phyloP scores from a whole-genome alignment of 2,113 vertebrate genomes.

The Proterorhinus semilunaris region DNA sequence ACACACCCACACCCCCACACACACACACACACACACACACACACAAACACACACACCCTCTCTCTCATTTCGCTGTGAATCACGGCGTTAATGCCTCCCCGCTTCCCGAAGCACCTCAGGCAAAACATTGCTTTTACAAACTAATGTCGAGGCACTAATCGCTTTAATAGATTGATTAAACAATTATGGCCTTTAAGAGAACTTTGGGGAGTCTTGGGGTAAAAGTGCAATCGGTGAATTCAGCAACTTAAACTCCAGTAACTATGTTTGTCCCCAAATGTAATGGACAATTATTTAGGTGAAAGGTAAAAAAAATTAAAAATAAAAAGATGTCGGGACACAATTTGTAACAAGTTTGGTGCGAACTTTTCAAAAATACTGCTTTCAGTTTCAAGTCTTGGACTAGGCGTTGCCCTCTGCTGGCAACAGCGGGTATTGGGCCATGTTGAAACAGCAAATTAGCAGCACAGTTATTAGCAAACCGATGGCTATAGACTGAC shows the following conservation, averaged over 20 bases:
- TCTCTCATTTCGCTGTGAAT: not conserved
- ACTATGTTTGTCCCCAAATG: not conserved
- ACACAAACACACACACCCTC: not conserved
- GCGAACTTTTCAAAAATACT: too few species aligned
- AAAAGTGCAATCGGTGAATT: not conserved
- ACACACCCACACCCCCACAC: too few species aligned
- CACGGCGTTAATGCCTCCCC: not conserved
- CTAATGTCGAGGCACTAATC: slow-evolving; percentile 1
- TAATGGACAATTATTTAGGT: not conserved
- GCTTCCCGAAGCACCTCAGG: not conserved
- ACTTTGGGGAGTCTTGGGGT: not conserved
- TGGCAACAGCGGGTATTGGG: too few species aligned
- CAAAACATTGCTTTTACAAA: slow-evolving; percentile 9
- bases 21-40: too few species aligned
- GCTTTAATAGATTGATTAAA: slow-evolving; percentile 14
- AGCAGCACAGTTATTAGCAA: too few species aligned
- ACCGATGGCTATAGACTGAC: too few species aligned
- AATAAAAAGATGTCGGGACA: too few species aligned
- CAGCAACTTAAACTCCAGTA: not conserved
- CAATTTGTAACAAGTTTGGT: too few species aligned
- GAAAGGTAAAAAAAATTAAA: too few species aligned
- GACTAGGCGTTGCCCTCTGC: too few species aligned
- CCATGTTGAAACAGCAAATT: too few species aligned
- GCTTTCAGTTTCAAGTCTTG: too few species aligned
- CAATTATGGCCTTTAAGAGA: slow-evolving; percentile 3